Base-by-base conservation (phyloP, 1,140 invertebrate genomes). In the Planococcus citri region DNA sequence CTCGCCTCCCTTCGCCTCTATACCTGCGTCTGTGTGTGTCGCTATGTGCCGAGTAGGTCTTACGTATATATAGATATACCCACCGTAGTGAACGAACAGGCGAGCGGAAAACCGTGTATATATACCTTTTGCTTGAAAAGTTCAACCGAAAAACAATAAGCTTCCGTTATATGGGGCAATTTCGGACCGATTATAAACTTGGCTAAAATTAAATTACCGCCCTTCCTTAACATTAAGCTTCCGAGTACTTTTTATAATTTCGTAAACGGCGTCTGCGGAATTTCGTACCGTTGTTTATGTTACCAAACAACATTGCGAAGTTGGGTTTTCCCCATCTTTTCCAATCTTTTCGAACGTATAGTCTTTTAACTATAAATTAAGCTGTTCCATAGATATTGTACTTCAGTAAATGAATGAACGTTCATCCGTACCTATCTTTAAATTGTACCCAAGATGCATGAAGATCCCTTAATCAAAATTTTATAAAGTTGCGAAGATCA, bases 71-170 rank as follows among this genome's bases (percentile, higher is more conserved):
- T n/a, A n/a, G n/a, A n/a, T n/a, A n/a, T n/a, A n/a, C n/a, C n/a
- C n/a, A n/a, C n/a, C n/a, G n/a, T n/a, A n/a, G n/a, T n/a, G n/a
- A 20, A 51, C 41, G 41, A 51, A 51, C 41, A n/a, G 41, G 41
- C 41, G 41, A 51, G 41, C 41, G 41, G 12, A 33, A 51, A 51
- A 4, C 41, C 41, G 41, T 51, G 41, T 51, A 51, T 51, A 51
- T 17, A 51, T 51, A 51, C 41, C 41, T 51, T 51, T 51, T 51
- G 41, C 41, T 51, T 51, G 41, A 51, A 51, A 51, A 51, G 41
- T 51, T 51, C 41, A 51, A 51, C 41, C 41, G 41, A 51, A 51
- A 51, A 51, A 51, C 41, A 51, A 51, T 51, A 51, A 51, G 41
- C 41, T 51, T 51, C 41, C 41, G 41, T 51, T 51, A 51, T 51